Evolutionary conservation across 2,888 invertebrate species (phyloP), one percentile per base, ranked within the genome.

Genomic region (Polydrusus tereticollis): DNA sequence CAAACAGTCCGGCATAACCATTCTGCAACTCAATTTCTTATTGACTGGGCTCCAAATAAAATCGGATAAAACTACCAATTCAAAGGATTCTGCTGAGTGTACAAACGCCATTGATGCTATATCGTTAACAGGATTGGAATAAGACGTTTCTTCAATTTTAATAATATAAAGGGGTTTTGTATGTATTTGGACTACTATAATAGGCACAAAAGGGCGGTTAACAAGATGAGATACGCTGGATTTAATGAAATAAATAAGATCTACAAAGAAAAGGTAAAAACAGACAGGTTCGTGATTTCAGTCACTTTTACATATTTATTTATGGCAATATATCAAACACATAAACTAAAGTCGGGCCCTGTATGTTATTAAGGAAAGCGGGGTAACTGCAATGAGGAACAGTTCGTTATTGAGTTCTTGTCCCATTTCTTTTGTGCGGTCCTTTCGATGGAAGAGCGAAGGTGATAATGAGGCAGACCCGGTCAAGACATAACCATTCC

Each of bases 401-500:
- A 47, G 21, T 29, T 20, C 50, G 47, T 65, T 70, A 59, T 70
- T 70, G 65, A 70, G 70, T 65, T 70, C 70, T 65, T 70, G 65
- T 36, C 52, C 70, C 29, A 52, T 64, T 70, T 70, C 59, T 70
- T 65, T 70, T 70, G 52, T 65, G 21, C 52, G 38, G 43, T 45
- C 38, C 43, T 52, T 65, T 45, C n/a, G 59, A 18, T n/a, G 45
- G 41, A 23, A 26, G 50, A 18, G 14, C 20, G 33, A 41, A 21
- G 41, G 36, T 45, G 57, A 50, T 45, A 58, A 50, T 41, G n/a
- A 59, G 41, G 36, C 59, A 50, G 21, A 50, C 21, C 47, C 23
- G 36, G 67, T 38, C 41, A 59, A 8, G 21, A 43, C 38, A 38
- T 38, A 59, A 29, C 52, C 7, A 55, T 33, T 16, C 14, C 29